Conservation (phyloP, 1,140 invertebrate species). For the Linepithema humile region DNA sequence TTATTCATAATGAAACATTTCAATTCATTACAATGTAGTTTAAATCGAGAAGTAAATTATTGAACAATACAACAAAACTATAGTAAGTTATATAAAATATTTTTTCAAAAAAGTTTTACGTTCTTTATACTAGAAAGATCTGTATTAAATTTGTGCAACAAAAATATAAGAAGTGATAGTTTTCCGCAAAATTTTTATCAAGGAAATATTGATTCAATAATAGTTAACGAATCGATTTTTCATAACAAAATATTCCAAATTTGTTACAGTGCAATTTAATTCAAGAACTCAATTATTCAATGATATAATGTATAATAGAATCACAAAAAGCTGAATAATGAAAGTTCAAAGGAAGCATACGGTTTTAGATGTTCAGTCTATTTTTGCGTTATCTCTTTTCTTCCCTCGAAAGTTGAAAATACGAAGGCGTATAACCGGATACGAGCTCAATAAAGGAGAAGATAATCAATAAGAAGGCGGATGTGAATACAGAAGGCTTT, state of each 20-base stretch:
- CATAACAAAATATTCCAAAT: no score
- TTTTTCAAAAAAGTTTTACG: no score
- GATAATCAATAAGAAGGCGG: not conserved
- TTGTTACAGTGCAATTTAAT: no score
- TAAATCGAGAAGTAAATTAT: not conserved
- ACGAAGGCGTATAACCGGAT: not conserved
- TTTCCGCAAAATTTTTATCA: not conserved
- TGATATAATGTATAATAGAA: no score
- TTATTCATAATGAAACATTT: not conserved
- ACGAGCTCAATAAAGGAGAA: slow-evolving; percentile 6
- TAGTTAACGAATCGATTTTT: not conserved
- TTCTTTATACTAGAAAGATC: no score
- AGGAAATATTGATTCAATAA: not conserved
- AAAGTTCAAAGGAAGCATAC: not conserved
- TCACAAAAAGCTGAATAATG: no score
- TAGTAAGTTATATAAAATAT: not conserved
- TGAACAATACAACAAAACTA: not conserved
- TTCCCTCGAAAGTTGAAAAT: not conserved
- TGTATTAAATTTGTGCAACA: not conserved
- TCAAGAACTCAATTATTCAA: no score
- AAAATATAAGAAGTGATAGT: not conserved
- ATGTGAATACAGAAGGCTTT: not conserved
- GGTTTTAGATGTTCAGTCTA: not conserved
- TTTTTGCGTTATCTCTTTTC: not conserved
- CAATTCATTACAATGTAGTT: not conserved